phyloP scores from a whole-genome alignment of 2,113 vertebrate genomes.

The Zosterops hypoxanthus region DNA sequence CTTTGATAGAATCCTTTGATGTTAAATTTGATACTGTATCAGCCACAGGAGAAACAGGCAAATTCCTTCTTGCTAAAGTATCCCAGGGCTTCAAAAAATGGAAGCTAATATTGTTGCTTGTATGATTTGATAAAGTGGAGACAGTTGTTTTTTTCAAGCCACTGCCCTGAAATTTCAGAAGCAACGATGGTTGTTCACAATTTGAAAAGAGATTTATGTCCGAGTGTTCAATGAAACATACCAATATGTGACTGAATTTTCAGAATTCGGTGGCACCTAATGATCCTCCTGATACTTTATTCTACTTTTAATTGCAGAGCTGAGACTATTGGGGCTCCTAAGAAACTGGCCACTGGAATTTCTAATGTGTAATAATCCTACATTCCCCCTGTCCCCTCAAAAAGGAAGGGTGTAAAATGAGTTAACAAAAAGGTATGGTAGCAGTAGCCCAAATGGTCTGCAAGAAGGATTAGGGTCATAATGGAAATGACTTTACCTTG shows the following conservation, averaged over 20 bases:
- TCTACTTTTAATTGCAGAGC: background rate
- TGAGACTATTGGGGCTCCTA: background rate
- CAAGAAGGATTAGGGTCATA: background rate
- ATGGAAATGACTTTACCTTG: background rate
- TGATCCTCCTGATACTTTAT: background rate
- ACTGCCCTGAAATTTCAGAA: background rate
- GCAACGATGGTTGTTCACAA: background rate
- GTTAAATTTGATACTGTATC: background rate
- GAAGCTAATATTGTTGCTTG: background rate
- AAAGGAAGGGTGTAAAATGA: background rate
- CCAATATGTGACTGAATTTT: background rate
- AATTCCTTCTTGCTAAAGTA: background rate
- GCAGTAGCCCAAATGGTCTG: background rate
- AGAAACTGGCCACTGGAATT: background rate
- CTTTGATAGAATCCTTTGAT: background rate
- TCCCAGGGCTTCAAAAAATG: background rate
- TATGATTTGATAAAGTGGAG: background rate
- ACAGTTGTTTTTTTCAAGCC: background rate
- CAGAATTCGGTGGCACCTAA: background rate
- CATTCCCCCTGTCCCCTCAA: fast-evolving
- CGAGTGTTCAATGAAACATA: background rate
- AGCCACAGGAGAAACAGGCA: background rate
- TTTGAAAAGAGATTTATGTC: background rate
- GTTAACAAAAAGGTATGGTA: background rate
- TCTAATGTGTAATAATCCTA: background rate